phyloP scores from a whole-genome alignment of 2,113 vertebrate genomes.

The Brachyhypopomus occidentalis region DNA sequence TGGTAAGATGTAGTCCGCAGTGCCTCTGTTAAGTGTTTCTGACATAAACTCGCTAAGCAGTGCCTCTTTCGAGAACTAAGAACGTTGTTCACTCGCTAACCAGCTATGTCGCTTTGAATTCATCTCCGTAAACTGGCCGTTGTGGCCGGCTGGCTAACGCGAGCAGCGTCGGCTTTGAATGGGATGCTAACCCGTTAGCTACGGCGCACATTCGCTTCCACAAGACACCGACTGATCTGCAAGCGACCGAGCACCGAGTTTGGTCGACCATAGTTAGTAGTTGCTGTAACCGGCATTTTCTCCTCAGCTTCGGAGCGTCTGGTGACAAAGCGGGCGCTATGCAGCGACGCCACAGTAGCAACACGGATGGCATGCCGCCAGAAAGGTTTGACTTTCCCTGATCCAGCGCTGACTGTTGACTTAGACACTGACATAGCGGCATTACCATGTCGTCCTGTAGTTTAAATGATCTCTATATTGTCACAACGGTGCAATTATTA shows the following conservation, averaged over 20 bases:
- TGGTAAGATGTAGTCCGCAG: constrained; percentile 32
- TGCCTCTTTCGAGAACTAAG: neutral
- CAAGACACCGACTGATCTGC: too few species aligned
- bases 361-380: constrained; percentile 88
- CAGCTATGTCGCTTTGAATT: neutral
- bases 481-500: neutral
- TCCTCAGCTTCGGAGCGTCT: constrained; percentile 65
- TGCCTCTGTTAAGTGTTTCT: too few species aligned
- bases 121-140: neutral
- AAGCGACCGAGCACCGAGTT: too few species aligned
- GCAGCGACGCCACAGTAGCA: constrained; percentile 99
- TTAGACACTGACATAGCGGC: neutral
- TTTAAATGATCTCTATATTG: neutral
- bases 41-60: too few species aligned
- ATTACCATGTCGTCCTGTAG: neutral
- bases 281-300: neutral
- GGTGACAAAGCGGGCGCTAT: constrained; percentile 88
- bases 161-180: too few species aligned
- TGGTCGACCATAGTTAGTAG: too few species aligned
- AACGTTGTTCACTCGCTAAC: neutral
- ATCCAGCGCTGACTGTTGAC: neutral
- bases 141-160: neutral
- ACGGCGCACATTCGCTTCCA: too few species aligned
- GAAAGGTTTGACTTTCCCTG: constrained; percentile 80
- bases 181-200: too few species aligned